Conservation (phyloP, 2,797 vertebrate species). For the Sus cebifrons region DNA sequence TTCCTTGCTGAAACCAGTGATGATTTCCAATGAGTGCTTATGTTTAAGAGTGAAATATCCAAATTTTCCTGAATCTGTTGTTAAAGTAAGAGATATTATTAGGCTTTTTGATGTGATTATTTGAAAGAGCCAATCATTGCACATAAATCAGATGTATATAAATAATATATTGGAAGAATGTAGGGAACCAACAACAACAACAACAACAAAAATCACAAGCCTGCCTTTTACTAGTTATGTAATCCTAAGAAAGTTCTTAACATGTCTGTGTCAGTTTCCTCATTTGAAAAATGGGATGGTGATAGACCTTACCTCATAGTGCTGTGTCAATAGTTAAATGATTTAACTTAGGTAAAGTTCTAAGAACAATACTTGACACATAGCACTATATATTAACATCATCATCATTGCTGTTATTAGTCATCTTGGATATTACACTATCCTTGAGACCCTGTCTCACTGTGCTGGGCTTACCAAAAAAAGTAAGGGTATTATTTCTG, state of each 20-base stretch:
- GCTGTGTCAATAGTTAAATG: not conserved
- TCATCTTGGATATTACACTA: not conserved
- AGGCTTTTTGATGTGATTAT: not conserved
- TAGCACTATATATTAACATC: not conserved
- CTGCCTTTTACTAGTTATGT: conserved; percentile 12
- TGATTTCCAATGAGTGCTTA: not conserved
- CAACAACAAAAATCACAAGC: not conserved
- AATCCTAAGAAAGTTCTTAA: not conserved
- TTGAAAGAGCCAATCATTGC: not conserved
- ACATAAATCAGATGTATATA: not conserved
- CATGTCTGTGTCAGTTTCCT: not conserved
- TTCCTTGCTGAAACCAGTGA: not conserved
- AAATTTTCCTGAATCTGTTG: conserved; percentile 22
- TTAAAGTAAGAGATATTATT: conserved; percentile 38
- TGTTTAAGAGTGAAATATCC: conserved; percentile 10
- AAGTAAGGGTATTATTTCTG: not conserved
- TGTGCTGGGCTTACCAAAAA: not conserved
- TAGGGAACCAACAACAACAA: not conserved
- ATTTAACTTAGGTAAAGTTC: not conserved
- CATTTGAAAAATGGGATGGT: not conserved
- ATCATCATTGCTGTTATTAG: not conserved
- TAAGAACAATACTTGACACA: not conserved
- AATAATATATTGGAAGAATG: not conserved
- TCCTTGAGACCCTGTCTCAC: not conserved
- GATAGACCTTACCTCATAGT: not conserved